These are phyloP conservation scores for Morbakka virulenta DNA, from an alignment of 30 jellyfish, hydroid and myxozoan species.

Conservation along the genomic window DNA sequence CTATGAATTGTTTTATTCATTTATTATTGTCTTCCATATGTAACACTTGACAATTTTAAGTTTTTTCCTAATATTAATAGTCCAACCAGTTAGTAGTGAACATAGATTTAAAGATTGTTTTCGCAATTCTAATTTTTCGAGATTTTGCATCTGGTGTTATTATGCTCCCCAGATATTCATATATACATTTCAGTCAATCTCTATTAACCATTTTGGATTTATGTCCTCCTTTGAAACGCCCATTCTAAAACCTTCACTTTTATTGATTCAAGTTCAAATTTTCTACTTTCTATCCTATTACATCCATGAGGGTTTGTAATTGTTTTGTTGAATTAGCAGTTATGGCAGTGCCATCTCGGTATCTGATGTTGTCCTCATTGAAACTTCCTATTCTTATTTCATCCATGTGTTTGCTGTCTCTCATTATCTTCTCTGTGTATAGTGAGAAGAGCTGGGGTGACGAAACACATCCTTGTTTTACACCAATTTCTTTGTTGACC, in stretches of 20 bases:
- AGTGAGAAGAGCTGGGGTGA: not conserved
- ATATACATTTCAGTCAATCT: too few species aligned
- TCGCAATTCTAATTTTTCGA: too few species aligned
- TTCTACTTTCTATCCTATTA: not conserved
- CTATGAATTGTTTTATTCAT: too few species aligned
- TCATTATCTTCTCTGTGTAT: not conserved
- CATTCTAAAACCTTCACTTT: not conserved
- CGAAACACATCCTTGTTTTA: not conserved
- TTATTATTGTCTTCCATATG: too few species aligned
- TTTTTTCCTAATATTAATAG: too few species aligned
- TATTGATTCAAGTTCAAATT: not conserved
- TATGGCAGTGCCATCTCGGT: not conserved
- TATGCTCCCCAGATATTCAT: too few species aligned
- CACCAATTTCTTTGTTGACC: not conserved
- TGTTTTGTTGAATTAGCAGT: not conserved
- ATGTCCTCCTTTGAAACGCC: not conserved
- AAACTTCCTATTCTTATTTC: not conserved
- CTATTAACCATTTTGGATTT: not conserved
- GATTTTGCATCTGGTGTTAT: too few species aligned
- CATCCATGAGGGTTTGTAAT: not conserved
- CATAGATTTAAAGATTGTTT: too few species aligned
- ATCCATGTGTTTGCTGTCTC: not conserved
- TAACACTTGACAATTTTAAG: too few species aligned
- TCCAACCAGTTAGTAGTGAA: too few species aligned
- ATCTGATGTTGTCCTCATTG: not conserved